phyloP scores from a whole-genome alignment of 1,140 invertebrate genomes.

The Meloidogyne floridensis region DNA sequence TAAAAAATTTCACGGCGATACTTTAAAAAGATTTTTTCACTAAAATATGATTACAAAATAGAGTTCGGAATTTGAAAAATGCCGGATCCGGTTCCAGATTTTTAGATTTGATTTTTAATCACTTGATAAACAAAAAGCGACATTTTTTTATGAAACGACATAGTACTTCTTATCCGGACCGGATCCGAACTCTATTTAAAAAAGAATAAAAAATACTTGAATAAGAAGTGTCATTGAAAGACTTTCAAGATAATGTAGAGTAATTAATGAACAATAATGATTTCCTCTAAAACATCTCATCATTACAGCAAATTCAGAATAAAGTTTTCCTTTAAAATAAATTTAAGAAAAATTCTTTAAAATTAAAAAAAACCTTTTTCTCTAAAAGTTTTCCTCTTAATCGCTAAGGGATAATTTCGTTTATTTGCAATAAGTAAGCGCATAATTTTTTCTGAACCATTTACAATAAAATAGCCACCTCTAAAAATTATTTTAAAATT shows the following conservation, averaged over 20 bases:
- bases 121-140: too few relatives aligned
- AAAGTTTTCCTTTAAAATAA: conserved; percentile 45
- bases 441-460: conserved; percentile 64
- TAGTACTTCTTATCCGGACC: too few relatives aligned
- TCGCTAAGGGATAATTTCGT: conserved; percentile 61
- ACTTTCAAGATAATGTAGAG: conserved; percentile 61
- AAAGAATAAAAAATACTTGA: conserved; percentile 42
- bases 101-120: too few relatives aligned
- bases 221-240: conserved; percentile 57
- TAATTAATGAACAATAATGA: conserved; percentile 59
- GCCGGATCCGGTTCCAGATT: too few relatives aligned
- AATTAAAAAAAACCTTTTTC: conserved; percentile 46
- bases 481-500: not conserved
- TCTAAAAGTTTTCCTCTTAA: conserved; percentile 51
- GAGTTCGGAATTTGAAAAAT: too few relatives aligned
- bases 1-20: conserved; percentile 64
- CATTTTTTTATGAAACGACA: too few relatives aligned
- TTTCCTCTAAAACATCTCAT: conserved; percentile 60
- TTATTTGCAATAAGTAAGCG: conserved; percentile 61
- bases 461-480: conserved; percentile 64
- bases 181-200: not conserved
- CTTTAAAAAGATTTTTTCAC: conserved; percentile 45
- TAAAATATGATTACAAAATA: not conserved
- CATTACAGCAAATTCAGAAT: conserved; percentile 64
- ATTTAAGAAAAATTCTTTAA: not conserved